Conservation (phyloP, 53 echinoderm and acorn worm genomes). For the Zoroaster sp. region DNA sequence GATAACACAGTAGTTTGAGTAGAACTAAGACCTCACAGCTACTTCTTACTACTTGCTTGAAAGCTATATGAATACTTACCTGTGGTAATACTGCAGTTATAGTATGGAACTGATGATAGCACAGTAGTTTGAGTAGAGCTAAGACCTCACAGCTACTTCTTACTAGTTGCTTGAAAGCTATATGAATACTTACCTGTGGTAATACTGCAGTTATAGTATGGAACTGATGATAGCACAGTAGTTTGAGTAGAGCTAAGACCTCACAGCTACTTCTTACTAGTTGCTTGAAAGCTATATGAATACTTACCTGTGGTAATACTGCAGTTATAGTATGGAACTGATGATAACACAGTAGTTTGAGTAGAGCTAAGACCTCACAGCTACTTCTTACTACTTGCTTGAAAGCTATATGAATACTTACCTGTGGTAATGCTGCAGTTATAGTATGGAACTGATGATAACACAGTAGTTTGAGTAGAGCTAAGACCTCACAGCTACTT, state of each 20-base stretch:
- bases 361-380: conserved; percentile 72
- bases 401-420: neutral
- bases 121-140: conserved; percentile 80
- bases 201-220: conserved; percentile 66
- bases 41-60: neutral
- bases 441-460: conserved; percentile 94
- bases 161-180: conserved; percentile 66
- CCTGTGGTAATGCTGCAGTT: conserved; percentile 39
- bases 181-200: conserved; percentile 44
- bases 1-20: conserved; percentile 67
- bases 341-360: neutral
- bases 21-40: conserved; percentile 73
- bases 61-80: neutral
- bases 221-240: conserved; percentile 95
- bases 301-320: neutral
- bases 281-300: conserved; percentile 62
- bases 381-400: conserved; percentile 59
- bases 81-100: conserved; percentile 38
- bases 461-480: conserved; percentile 58
- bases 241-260: conserved; percentile 73
- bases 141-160: conserved; percentile 70
- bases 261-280: conserved; percentile 70
- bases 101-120: conserved; percentile 92
- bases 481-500: conserved; percentile 67
- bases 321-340: neutral